Base-by-base conservation (phyloP, 1,140 invertebrate genomes). In the Pectinophora gossypiella region DNA sequence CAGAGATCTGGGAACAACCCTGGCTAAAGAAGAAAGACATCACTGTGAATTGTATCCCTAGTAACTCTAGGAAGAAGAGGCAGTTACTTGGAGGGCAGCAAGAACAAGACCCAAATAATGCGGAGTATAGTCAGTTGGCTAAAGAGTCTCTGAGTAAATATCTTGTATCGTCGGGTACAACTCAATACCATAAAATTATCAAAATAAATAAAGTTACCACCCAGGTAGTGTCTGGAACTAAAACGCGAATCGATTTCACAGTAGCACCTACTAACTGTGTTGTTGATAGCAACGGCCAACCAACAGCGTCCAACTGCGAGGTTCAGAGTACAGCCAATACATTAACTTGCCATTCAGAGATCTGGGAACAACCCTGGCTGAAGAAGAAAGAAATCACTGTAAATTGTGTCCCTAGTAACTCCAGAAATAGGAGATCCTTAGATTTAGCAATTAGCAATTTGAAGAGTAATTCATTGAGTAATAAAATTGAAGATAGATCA, bases 71-170 rank as follows among this genome's bases (percentile, higher is more conserved):
- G 45, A 22, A n/a, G 9, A 64, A 64, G 21, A 42, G 56, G 19
- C 15, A 47, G 16, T 15, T 40, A 7, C 13, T 40, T 10, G 36
- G 59, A 2, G 59, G 55, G 13, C 1, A 20, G 50, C 19, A 19
- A 19, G 45, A 43, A 19, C 22, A 52, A 44, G 60, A 77, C 55
- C 45, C 50, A n/a, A 61, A 54, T 42, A 48, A 68, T 19, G 44
- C 53, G 12, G 19, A 59, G n/a, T 70, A 72, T 15, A 54, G 51
- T 48, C 22, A 16, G 6, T 59, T 77, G 38, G 70, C 74, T 5
- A n/a, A 53, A 46, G 56, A 72, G 54, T 70, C 71, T n/a, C 49
- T 81, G 19, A 1, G 54, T 12, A 53, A 64, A 48, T 78, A 60
- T 62, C 32, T 70, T 44, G 16, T 46, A 19, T 23, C 45, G 16